A percentile compares a stretch with the other conserved stretches of the same genome.
phyloP scores from a whole-genome alignment of 2,797 vertebrate species.

The Amblyopsis hoosieri region DNA sequence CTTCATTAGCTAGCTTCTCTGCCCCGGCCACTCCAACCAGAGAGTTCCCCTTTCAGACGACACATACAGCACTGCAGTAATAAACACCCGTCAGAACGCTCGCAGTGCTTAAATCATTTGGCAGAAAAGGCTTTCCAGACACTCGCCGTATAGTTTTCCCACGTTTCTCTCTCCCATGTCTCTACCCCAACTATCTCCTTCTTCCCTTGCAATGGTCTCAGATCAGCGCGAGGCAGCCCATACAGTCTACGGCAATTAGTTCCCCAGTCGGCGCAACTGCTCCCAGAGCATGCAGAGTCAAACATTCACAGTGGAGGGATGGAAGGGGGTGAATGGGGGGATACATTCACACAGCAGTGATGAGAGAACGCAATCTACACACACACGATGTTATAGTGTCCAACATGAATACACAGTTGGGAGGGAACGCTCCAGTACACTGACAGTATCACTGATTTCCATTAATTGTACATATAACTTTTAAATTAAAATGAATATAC shows the following conservation, averaged over 20 bases:
- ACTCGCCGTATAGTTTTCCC: background rate
- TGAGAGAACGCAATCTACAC: constrained; percentile 31
- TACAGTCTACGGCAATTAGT: constrained; percentile 55
- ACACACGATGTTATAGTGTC: constrained; percentile 4
- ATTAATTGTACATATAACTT: no score
- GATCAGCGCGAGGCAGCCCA: constrained; percentile 45
- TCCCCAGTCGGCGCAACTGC: constrained; percentile 35
- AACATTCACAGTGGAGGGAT: constrained; percentile 11
- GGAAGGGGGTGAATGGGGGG: constrained; percentile 35
- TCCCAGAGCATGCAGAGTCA: constrained; percentile 19
- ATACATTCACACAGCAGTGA: constrained; percentile 46
- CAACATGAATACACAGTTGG: background rate
- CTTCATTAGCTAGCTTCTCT: background rate
- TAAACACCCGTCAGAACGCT: constrained; percentile 5
- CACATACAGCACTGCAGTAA: background rate
- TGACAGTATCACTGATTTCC: no score
- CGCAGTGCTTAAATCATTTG: constrained; percentile 6
- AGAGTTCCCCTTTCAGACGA: background rate
- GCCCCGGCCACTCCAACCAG: background rate
- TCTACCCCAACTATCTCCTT: constrained; percentile 1
- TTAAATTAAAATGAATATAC: no score
- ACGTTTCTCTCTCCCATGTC: background rate
- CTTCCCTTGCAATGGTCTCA: constrained; percentile 15
- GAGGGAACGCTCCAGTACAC: constrained; percentile 8
- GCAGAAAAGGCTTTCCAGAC: constrained; percentile 6